Evolutionary conservation across 2,113 vertebrate species (phyloP).

Genomic region (Condylura cristata): DNA sequence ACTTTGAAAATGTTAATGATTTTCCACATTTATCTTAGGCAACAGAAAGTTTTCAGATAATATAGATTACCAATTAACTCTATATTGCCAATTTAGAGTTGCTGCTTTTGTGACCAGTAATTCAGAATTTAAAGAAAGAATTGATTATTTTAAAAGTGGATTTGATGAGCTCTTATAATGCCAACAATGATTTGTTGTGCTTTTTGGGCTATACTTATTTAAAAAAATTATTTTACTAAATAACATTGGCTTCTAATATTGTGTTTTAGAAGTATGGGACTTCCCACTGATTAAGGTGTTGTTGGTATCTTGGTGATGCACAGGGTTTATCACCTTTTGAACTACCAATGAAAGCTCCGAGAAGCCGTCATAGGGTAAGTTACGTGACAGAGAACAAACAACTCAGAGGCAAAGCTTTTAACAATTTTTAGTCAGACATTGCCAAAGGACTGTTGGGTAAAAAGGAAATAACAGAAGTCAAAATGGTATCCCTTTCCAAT

Average conservation of each 20-base stretch:
- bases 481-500: background rate
- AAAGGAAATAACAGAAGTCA: background rate
- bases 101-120: background rate
- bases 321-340: background rate
- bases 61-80: background rate
- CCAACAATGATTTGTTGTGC: background rate
- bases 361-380: background rate
- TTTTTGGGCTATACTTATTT: background rate
- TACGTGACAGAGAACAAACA: background rate
- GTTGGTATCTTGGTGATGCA: too few relatives aligned
- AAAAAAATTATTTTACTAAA: too few relatives aligned
- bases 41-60: background rate
- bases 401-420: background rate
- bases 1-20: background rate
- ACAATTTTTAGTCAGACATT: background rate
- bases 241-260: too few relatives aligned
- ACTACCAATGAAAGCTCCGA: background rate
- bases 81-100: background rate
- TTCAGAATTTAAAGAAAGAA: background rate
- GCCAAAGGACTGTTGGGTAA: background rate
- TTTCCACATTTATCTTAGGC: background rate
- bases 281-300: too few relatives aligned
- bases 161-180: background rate
- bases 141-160: background rate
- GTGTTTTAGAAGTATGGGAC: too few relatives aligned